Evolutionary conservation across 2,888 invertebrate species (phyloP).

Genomic region (Thelaira solivaga): DNA sequence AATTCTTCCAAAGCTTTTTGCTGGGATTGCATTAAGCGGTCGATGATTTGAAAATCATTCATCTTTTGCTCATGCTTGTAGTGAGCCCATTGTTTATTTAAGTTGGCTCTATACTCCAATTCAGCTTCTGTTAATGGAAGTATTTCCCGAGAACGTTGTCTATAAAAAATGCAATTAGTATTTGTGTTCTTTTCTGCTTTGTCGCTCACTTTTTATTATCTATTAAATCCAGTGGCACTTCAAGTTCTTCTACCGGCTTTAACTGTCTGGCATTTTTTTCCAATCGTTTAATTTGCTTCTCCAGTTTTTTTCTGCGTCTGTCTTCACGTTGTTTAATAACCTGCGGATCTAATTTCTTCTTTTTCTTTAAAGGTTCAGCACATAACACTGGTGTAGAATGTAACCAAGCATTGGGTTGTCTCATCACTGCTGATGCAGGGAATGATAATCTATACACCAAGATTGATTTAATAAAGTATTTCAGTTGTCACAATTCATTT

Average conservation of each 20-base stretch:
- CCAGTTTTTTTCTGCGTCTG: constrained; percentile 87
- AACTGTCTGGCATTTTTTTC: constrained; percentile 88
- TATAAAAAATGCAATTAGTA: no score
- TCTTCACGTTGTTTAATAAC: constrained; percentile 89
- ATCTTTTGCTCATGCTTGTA: constrained; percentile 83
- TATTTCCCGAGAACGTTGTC: constrained; percentile 79
- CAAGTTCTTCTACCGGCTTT: constrained; percentile 93
- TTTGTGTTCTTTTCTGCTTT: no score
- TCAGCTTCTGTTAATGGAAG: constrained; percentile 79
- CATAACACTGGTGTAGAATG: constrained; percentile 72
- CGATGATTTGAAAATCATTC: constrained; percentile 83
- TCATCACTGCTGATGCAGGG: constrained; percentile 50
- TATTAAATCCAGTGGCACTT: constrained; percentile 82
- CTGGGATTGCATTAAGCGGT: constrained; percentile 84
- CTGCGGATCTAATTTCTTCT: constrained; percentile 89
- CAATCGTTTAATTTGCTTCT: constrained; percentile 89
- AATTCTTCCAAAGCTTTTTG: constrained; percentile 88
- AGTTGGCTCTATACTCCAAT: constrained; percentile 81
- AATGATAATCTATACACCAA: constrained; percentile 63
- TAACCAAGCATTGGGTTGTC: constrained; percentile 62
- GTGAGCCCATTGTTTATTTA: constrained; percentile 86
- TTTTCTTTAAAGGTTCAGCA: constrained; percentile 94
- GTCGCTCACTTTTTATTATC: constrained; percentile 69
- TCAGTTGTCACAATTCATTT: neutral
- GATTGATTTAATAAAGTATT: neutral